These are phyloP conservation scores for Lepidotrigona ventralis DNA, from an alignment of 1,140 invertebrate genomes.

Conservation along the genomic window DNA sequence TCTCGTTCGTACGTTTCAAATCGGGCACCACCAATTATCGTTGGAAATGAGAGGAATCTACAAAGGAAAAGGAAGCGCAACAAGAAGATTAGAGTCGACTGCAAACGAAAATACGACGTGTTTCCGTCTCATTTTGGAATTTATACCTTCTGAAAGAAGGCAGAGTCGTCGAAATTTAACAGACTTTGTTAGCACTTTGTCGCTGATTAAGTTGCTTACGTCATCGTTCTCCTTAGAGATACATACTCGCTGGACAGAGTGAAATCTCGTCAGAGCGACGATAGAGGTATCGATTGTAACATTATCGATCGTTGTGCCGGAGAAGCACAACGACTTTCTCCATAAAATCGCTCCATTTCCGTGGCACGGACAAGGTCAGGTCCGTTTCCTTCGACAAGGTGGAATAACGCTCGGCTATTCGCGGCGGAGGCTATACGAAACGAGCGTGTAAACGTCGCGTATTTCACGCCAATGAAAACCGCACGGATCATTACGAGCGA, in stretches of 20 bases:
- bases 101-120: neutral
- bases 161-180: neutral
- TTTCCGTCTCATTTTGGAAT: neutral
- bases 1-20: neutral
- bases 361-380: slow-evolving; percentile 45
- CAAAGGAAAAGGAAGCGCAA: no score
- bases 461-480: slow-evolving; percentile 70
- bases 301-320: no score
- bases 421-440: slow-evolving; percentile 44
- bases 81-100: no score
- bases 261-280: no score
- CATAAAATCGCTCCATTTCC: slow-evolving; percentile 54
- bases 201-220: neutral
- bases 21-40: neutral
- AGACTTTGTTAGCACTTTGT: neutral
- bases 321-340: neutral
- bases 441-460: slow-evolving; percentile 68
- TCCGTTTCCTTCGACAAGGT: slow-evolving; percentile 31
- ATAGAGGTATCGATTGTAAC: no score
- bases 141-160: neutral
- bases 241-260: no score
- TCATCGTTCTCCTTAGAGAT: neutral
- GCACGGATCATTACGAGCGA: slow-evolving; percentile 67
- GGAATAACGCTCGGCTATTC: slow-evolving; percentile 48
- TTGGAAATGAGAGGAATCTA: no score